These are phyloP conservation scores for Bagarius yarrelli DNA, from an alignment of 2,113 vertebrate species.

Conservation along the genomic window DNA sequence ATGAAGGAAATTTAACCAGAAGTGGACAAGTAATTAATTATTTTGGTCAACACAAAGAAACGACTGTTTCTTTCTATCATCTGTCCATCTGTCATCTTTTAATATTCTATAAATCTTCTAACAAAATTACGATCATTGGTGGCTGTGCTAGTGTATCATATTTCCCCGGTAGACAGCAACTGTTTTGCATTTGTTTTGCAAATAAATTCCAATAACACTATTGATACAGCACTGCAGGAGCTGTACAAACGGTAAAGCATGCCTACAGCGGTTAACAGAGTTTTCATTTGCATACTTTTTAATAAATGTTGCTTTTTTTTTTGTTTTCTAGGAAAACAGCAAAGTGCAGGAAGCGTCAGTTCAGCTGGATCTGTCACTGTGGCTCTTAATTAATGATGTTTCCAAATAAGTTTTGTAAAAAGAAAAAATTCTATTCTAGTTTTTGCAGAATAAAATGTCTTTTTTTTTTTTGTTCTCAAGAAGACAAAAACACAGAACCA, in stretches of 20 bases:
- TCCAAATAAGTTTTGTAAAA: slow-evolving; percentile 9
- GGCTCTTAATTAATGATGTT: slow-evolving; percentile 4
- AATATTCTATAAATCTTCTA: neutral
- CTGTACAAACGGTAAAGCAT: slow-evolving; percentile 10
- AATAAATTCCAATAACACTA: slow-evolving; percentile 15
- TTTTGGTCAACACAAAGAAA: too few species aligned
- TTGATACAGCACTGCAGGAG: slow-evolving; percentile 12
- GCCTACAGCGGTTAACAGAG: slow-evolving; percentile 4
- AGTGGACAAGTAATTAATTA: too few species aligned
- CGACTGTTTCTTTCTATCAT: too few species aligned
- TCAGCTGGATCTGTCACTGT: neutral
- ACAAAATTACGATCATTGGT: slow-evolving; percentile 6
- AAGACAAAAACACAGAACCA: neutral
- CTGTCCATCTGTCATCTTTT: too few species aligned
- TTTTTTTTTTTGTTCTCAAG: neutral
- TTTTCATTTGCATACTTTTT: neutral
- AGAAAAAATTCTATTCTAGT: neutral
- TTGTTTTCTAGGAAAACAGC: neutral
- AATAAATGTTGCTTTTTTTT: neutral
- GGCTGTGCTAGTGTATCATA: slow-evolving; percentile 30
- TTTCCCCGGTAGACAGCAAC: slow-evolving; percentile 37
- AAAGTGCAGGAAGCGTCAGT: neutral
- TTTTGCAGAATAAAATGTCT: neutral
- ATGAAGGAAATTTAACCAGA: too few species aligned
- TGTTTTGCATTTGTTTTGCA: slow-evolving; percentile 1